These are phyloP conservation scores for Brachionus angularis DNA, from an alignment of 1,140 invertebrate genomes.

Conservation along the genomic window DNA sequence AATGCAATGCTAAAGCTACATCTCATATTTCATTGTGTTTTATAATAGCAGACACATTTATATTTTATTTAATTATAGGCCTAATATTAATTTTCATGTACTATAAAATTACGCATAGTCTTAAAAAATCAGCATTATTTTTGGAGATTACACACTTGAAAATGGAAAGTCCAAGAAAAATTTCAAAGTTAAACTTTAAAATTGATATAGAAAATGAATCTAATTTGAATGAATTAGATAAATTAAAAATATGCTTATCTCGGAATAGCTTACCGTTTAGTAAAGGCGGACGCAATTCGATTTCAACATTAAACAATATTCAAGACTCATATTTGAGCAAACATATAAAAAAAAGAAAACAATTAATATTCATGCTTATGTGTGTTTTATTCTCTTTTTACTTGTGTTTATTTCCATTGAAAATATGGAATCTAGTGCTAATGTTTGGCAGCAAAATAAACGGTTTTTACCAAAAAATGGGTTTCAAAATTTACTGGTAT, in stretches of 20 bases:
- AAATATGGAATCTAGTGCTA: conserved; percentile 36
- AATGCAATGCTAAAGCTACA: not conserved
- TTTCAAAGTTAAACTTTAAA: not conserved
- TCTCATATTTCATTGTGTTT: not conserved
- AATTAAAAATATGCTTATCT: too few species aligned
- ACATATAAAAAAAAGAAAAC: conserved; percentile 20
- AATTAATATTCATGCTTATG: conserved; percentile 26
- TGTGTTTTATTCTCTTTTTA: conserved; percentile 10
- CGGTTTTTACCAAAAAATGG: conserved; percentile 23
- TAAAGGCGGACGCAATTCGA: not conserved
- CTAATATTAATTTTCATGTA: conserved; percentile 4
- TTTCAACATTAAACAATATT: not conserved
- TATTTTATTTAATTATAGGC: conserved; percentile 30
- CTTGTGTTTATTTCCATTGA: conserved; percentile 30
- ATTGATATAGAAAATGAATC: not conserved
- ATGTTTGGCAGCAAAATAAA: not conserved
- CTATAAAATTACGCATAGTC: not conserved
- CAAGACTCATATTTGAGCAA: not conserved
- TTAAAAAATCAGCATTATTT: conserved; percentile 6
- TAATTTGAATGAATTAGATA: not conserved
- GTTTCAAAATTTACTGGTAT: conserved; percentile 27
- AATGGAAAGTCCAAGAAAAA: not conserved
- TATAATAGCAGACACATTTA: conserved; percentile 19
- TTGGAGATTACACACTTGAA: not conserved
- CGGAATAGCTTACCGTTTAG: too few species aligned